Percentiles rank a stretch among this genome's conserved stretches.
Evolutionary conservation across 1,140 invertebrate species (phyloP).

Genomic region (Drosophila pachea): DNA sequence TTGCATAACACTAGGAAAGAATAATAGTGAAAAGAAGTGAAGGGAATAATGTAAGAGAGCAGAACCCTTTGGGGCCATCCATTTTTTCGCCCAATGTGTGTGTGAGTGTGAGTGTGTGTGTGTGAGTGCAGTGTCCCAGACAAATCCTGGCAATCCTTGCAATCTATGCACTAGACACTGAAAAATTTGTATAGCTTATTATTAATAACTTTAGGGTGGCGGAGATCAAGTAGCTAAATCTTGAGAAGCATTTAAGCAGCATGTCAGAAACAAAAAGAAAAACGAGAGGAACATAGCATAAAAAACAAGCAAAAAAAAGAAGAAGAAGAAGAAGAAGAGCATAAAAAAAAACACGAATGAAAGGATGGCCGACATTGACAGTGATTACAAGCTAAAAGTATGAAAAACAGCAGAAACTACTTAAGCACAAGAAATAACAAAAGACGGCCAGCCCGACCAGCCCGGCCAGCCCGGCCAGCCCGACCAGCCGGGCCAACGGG

Average conservation of each 20-base stretch:
- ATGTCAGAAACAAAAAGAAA: constrained; percentile 69
- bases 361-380: constrained; percentile 69
- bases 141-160: constrained; percentile 19
- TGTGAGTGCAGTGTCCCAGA: constrained; percentile 56
- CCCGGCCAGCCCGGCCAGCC: constrained; percentile 1
- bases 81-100: no score
- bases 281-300: constrained; percentile 2
- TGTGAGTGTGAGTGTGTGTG: constrained; percentile 66
- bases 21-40: constrained; percentile 23
- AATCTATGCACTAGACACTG: constrained; percentile 55
- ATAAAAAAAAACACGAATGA: neutral
- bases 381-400: constrained; percentile 78
- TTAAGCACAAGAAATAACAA: constrained; percentile 76
- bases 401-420: constrained; percentile 77
- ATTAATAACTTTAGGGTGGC: constrained; percentile 77
- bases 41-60: neutral
- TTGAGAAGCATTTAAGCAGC: constrained; percentile 76
- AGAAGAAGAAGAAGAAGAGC: constrained; percentile 36
- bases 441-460: constrained; percentile 39
- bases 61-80: constrained; percentile 48
- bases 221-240: constrained; percentile 75
- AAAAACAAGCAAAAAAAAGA: constrained; percentile 47
- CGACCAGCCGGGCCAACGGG: neutral
- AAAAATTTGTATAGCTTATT: constrained; percentile 78
- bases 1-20: constrained; percentile 42